These are phyloP conservation scores for Perodicticus potto DNA, from an alignment of 2,797 vertebrate genomes.

Conservation along the genomic window DNA sequence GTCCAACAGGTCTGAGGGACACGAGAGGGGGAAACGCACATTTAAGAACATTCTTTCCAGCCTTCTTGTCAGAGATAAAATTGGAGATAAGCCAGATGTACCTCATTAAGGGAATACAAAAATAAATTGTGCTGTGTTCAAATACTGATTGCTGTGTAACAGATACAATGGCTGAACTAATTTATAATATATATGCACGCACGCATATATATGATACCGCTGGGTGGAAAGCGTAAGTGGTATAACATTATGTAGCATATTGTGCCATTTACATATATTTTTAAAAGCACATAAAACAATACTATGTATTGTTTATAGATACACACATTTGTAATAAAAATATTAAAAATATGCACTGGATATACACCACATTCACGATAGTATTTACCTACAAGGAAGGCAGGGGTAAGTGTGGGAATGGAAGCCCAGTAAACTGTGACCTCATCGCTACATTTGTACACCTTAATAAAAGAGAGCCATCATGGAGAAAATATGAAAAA, in stretches of 20 bases:
- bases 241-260: not conserved
- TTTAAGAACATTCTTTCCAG: slow-evolving; percentile 3
- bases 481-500: not conserved
- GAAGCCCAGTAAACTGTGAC: not conserved
- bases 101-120: slow-evolving; percentile 62
- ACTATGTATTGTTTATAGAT: not conserved
- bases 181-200: not conserved
- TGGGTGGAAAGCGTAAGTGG: not conserved
- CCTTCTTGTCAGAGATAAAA: slow-evolving; percentile 42
- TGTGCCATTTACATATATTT: not conserved
- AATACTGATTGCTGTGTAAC: not conserved
- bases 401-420: no score
- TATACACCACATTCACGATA: not conserved
- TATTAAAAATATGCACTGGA: not conserved
- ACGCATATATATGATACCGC: not conserved
- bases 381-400: not conserved
- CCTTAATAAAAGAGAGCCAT: not conserved
- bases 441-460: not conserved
- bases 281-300: slow-evolving; percentile 22
- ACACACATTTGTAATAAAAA: not conserved
- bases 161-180: not conserved
- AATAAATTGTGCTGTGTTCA: not conserved
- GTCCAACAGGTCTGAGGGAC: not conserved
- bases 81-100: slow-evolving; percentile 21
- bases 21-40: not conserved